phyloP scores from a whole-genome alignment of 2,113 vertebrate genomes.

The Pagrus major region DNA sequence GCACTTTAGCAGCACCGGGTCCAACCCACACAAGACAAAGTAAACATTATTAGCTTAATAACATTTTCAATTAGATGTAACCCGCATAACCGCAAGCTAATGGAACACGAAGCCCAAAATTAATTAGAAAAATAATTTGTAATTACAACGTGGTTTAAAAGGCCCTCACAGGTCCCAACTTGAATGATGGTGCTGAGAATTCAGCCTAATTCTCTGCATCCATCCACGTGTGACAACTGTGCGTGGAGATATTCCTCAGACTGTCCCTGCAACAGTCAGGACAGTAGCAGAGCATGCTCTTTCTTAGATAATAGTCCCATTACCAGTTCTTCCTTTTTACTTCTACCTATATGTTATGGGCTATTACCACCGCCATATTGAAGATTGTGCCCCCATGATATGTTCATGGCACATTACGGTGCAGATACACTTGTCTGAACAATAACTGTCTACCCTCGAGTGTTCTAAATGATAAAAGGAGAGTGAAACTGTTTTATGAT shows the following conservation, averaged over 20 bases:
- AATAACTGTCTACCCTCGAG: conserved; percentile 58
- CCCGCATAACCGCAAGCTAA: conserved; percentile 83
- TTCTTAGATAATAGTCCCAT: conserved; percentile 53
- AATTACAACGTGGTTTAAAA: conserved; percentile 74
- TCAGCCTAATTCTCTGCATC: conserved; percentile 48
- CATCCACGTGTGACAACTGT: conserved; percentile 16
- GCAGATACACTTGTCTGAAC: conserved; percentile 61
- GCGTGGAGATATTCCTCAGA: conserved; percentile 15
- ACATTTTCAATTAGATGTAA: conserved; percentile 80
- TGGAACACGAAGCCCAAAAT: conserved; percentile 71
- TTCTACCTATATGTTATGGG: conserved; percentile 59
- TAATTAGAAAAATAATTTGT: conserved; percentile 76
- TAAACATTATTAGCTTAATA: conserved; percentile 82
- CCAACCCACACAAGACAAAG: conserved; percentile 71
- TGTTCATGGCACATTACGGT: conserved; percentile 66
- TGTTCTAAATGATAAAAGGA: conserved; percentile 50
- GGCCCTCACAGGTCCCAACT: conserved; percentile 59
- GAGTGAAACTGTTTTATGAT: conserved; percentile 54
- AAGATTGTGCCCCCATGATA: conserved; percentile 53
- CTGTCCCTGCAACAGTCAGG: background rate
- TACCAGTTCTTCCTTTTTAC: conserved; percentile 39
- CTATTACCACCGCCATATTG: conserved; percentile 68
- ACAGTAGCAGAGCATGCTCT: conserved; percentile 30
- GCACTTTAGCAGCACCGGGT: conserved; percentile 43
- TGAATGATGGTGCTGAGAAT: conserved; percentile 61